These are phyloP conservation scores for Copsychus sechellarum DNA, from an alignment of 2,113 vertebrate species.

Conservation along the genomic window DNA sequence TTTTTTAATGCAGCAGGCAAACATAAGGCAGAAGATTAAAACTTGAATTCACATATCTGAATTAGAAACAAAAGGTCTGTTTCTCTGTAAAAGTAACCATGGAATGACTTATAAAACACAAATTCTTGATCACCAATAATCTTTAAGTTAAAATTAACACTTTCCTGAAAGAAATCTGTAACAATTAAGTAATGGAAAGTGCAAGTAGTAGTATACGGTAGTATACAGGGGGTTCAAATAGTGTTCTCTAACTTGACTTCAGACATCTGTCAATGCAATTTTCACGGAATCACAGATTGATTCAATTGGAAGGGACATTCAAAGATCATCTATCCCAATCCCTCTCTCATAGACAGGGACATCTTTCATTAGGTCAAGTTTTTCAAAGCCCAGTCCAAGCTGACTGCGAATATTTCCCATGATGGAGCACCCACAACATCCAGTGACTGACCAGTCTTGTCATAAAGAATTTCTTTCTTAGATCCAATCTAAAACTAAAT, in stretches of 20 bases:
- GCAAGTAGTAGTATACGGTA: neutral
- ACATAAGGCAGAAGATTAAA: neutral
- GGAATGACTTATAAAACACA: neutral
- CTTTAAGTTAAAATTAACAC: neutral
- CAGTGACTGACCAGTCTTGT: neutral
- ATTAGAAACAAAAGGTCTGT: neutral
- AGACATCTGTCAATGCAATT: neutral
- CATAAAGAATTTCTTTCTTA: neutral
- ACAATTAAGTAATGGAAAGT: neutral
- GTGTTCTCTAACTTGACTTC: neutral
- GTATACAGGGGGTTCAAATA: neutral
- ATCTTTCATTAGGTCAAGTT: neutral
- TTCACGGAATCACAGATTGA: neutral
- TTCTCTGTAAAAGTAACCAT: neutral
- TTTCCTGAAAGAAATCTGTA: neutral
- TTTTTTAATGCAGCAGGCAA: neutral
- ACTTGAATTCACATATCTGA: neutral
- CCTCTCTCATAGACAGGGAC: neutral
- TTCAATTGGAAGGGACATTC: neutral
- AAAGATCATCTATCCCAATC: neutral
- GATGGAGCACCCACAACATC: neutral
- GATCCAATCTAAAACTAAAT: neutral
- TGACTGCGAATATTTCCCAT: fast-evolving
- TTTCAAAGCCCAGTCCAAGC: neutral
- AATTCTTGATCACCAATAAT: neutral